A percentile compares a stretch with the other conserved stretches of the same genome.
phyloP scores from a whole-genome alignment of 2,797 vertebrate genomes.

The Pangasius mekongensis region DNA sequence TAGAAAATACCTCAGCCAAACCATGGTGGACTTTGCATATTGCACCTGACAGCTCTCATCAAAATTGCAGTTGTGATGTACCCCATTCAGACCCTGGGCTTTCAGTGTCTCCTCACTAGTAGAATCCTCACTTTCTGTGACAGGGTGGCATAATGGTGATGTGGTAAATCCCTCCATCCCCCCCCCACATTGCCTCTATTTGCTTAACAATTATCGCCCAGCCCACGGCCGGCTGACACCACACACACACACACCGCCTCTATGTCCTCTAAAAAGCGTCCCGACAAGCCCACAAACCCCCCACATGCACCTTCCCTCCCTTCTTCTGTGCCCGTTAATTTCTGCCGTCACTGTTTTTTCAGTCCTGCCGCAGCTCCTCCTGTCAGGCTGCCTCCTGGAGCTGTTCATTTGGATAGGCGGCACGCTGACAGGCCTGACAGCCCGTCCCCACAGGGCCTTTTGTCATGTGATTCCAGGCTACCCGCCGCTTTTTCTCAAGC shows the following conservation, averaged over 20 bases:
- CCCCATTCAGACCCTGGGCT: constrained; percentile 23
- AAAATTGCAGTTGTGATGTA: constrained; percentile 27
- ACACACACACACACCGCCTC: constrained; percentile 77
- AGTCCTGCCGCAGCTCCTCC: constrained; percentile 85
- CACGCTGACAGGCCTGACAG: constrained; percentile 96
- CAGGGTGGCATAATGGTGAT: constrained; percentile 75
- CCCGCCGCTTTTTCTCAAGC: constrained; percentile 79
- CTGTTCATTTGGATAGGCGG: constrained; percentile 95
- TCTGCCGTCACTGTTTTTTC: constrained; percentile 87
- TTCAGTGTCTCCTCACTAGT: constrained; percentile 70
- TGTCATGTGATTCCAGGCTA: constrained; percentile 83
- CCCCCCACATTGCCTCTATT: constrained; percentile 72
- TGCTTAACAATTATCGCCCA: constrained; percentile 85
- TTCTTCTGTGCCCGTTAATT: constrained; percentile 77
- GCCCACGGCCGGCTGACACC: constrained; percentile 82
- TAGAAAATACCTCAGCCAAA: constrained; percentile 8
- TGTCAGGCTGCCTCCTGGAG: constrained; percentile 94
- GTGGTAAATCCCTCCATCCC: constrained; percentile 66
- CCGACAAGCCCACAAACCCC: constrained; percentile 66
- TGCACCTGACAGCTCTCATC: constrained; percentile 36
- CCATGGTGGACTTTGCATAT: not conserved
- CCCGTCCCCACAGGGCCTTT: constrained; percentile 89
- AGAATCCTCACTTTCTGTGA: constrained; percentile 85
- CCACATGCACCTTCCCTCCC: constrained; percentile 38
- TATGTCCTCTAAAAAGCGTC: constrained; percentile 80